Conservation (phyloP, 2,113 vertebrate species). For the Pseudonaja textilis region DNA sequence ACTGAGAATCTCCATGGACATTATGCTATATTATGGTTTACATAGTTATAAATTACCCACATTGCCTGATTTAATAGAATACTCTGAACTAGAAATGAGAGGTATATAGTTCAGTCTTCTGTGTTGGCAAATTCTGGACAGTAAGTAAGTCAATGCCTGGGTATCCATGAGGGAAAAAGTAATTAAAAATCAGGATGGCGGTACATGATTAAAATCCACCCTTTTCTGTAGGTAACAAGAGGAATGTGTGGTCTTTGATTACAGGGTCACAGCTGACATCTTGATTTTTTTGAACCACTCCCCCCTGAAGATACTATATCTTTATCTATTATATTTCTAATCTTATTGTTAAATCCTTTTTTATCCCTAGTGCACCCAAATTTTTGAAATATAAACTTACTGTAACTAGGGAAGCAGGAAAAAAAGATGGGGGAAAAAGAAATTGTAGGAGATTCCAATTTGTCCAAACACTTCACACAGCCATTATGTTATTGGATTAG, state of each 20-base stretch:
- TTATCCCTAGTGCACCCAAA: not conserved
- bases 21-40: not conserved
- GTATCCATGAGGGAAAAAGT: not conserved
- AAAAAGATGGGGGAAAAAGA: not conserved
- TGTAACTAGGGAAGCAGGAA: not conserved
- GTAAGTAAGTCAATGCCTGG: not conserved
- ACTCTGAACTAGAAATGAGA: not conserved
- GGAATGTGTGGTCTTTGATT: not conserved
- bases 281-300: not conserved
- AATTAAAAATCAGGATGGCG: not conserved
- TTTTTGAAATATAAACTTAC: not conserved
- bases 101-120: not conserved
- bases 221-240: not conserved
- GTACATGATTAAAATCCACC: not conserved
- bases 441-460: not conserved
- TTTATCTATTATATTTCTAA: not conserved
- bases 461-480: not conserved
- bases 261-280: not conserved
- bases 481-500: not conserved
- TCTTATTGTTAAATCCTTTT: not conserved
- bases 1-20: too few species aligned
- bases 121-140: not conserved
- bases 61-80: not conserved
- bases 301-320: not conserved
- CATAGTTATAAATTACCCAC: not conserved